These are phyloP conservation scores for Eugnorisma glareosa DNA, from an alignment of 2,888 invertebrate genomes.

Conservation along the genomic window DNA sequence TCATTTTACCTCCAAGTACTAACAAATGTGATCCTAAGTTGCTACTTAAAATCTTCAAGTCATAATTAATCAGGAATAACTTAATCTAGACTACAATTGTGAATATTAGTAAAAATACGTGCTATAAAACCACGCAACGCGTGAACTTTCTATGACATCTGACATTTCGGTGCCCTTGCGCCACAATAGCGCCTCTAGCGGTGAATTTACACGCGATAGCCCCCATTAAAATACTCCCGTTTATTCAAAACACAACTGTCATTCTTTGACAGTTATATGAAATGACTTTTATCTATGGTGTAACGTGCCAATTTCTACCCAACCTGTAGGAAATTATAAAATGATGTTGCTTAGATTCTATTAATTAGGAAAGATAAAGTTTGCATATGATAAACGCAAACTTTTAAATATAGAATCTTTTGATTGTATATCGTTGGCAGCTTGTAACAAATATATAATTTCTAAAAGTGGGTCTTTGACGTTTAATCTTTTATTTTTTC, in stretches of 20 bases:
- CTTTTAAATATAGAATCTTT: background rate
- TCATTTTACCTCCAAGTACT: no score
- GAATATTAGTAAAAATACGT: no score
- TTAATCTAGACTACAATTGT: no score
- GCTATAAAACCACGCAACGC: no score
- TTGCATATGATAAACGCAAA: background rate
- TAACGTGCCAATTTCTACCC: background rate
- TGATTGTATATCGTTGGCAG: background rate
- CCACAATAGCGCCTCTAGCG: no score
- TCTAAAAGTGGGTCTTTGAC: constrained; percentile 12
- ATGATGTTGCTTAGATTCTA: background rate
- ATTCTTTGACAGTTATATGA: background rate
- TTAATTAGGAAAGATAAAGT: background rate
- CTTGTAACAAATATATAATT: background rate
- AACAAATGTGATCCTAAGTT: no score
- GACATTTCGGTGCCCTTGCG: no score
- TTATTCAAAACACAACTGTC: background rate
- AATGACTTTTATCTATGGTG: no score
- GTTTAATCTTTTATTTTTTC: constrained; percentile 18
- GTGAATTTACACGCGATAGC: no score
- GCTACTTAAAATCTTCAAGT: no score
- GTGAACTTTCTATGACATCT: no score
- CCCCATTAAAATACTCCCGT: background rate
- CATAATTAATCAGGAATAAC: no score
- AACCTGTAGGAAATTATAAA: background rate